Base-by-base conservation (phyloP, 2,113 vertebrate species). In the Seriola dumerili region DNA sequence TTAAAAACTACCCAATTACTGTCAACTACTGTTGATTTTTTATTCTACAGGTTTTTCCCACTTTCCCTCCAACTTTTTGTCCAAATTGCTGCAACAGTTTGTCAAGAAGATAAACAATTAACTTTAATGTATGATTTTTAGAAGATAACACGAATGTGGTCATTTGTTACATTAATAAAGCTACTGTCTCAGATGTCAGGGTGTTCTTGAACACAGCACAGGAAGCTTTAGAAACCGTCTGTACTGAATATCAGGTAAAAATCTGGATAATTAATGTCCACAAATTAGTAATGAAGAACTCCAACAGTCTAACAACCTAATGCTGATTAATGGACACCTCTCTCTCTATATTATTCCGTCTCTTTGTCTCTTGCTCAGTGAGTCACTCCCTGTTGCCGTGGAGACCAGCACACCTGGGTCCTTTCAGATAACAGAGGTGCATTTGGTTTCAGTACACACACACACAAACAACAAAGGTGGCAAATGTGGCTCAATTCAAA, bases 341-440 rank as follows among this genome's bases (percentile, higher is more conserved):
- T 32, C 61, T 59, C 12, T 5, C 52, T 23, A 16, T 48, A 23
- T 72, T 16, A 21, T 32, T 61, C 19, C 32, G 32, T 65, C 4
- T n/a, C 67, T 65, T 38, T 76, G 62, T 74, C 36, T 80, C 13
- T 74, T 9, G 10, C 58, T 52, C 80, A 3, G 52, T 64, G 76
- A 89, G 61, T 91, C 59, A 76, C 54, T 85, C 72, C 83, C 42
- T 12, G 88, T 89, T 78, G 72, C 79, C 52, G 16, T 46, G 83
- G 86, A 21, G 76, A 89, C 80, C 40, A 76, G 67, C 57, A 88
- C 89, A 89, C 84, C 88, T 91, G 90, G 66, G 52, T 75, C 85
- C 74, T 88, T 90, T 89, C 87, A 81, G 74, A 88, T 63, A 80
- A 74, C 78, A 84, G 50, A 69, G 52, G 7, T 42, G 62, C n/a